A percentile compares a stretch with the other conserved stretches of the same genome.
phyloP scores from a whole-genome alignment of 2,797 vertebrate species.

The Arrhamphus sclerolepis region DNA sequence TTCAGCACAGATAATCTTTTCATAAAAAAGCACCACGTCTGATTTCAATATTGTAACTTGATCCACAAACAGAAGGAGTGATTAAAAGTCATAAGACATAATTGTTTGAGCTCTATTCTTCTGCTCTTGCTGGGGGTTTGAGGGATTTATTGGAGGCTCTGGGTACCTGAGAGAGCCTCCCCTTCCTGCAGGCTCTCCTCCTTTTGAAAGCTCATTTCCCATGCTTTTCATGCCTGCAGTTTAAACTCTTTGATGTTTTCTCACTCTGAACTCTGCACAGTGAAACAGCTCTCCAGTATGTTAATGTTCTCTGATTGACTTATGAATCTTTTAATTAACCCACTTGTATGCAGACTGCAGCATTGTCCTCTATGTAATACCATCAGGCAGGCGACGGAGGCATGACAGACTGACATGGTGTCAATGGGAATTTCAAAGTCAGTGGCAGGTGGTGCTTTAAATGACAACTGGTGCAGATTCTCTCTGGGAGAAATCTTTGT shows the following conservation, averaged over 20 bases:
- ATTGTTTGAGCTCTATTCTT: background rate
- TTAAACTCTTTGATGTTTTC: slow-evolving; percentile 79
- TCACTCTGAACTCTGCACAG: slow-evolving; percentile 51
- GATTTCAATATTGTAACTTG: no score
- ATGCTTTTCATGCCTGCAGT: slow-evolving; percentile 72
- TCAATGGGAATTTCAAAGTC: slow-evolving; percentile 55
- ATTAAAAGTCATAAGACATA: no score
- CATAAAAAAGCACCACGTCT: no score
- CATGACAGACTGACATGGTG: slow-evolving; percentile 45
- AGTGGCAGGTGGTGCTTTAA: slow-evolving; percentile 31
- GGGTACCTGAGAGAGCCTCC: slow-evolving; percentile 51
- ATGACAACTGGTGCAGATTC: slow-evolving; percentile 43
- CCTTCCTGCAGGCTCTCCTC: slow-evolving; percentile 56
- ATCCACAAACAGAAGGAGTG: no score
- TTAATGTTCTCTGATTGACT: slow-evolving; percentile 76
- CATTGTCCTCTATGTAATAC: slow-evolving; percentile 58
- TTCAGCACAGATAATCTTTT: no score
- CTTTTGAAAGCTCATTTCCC: slow-evolving; percentile 70
- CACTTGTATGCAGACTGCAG: slow-evolving; percentile 62
- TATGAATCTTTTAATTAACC: slow-evolving; percentile 75
- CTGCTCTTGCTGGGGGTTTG: background rate
- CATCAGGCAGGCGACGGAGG: slow-evolving; percentile 45
- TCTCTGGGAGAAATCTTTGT: slow-evolving; percentile 43
- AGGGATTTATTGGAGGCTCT: slow-evolving; percentile 26
- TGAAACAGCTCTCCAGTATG: slow-evolving; percentile 58